Percentiles rank a stretch among this genome's conserved stretches.
phyloP scores from a whole-genome alignment of 2,888 invertebrate species.

The Ochropleura plecta region DNA sequence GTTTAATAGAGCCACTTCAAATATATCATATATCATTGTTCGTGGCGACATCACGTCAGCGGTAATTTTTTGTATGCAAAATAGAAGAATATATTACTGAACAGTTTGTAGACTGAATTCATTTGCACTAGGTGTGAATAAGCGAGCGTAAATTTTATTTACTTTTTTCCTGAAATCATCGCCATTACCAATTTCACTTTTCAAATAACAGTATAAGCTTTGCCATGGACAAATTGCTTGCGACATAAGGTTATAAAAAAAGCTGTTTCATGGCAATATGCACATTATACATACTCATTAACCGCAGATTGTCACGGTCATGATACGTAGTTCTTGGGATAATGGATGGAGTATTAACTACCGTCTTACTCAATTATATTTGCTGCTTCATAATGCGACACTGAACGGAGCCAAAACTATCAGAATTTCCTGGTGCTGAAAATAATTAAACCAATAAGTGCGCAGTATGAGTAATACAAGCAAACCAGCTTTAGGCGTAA shows the following conservation, averaged over 20 bases:
- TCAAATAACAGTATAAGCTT: not conserved
- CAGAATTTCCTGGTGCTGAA: constrained; percentile 47
- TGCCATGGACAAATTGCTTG: not conserved
- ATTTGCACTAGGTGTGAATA: constrained; percentile 33
- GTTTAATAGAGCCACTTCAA: constrained; percentile 30
- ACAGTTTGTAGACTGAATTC: constrained; percentile 46
- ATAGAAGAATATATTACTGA: constrained; percentile 52
- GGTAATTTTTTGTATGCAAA: constrained; percentile 52
- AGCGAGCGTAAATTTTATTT: not conserved
- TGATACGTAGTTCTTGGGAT: constrained; percentile 7
- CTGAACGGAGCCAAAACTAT: constrained; percentile 26
- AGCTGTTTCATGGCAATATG: not conserved
- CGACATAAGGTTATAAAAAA: not conserved
- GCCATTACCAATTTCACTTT: not conserved
- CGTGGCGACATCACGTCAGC: constrained; percentile 33
- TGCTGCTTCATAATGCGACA: constrained; percentile 2
- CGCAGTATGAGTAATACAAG: constrained; percentile 9
- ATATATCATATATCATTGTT: constrained; percentile 25
- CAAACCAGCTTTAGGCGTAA: not conserved
- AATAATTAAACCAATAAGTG: constrained; percentile 23
- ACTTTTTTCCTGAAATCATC: constrained; percentile 7
- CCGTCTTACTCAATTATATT: constrained; percentile 29
- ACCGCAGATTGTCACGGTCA: constrained; percentile 6
- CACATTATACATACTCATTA: not conserved
- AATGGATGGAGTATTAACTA: constrained; percentile 32